phyloP scores from a whole-genome alignment of 2,797 vertebrate genomes.

The Amblyraja radiata region DNA sequence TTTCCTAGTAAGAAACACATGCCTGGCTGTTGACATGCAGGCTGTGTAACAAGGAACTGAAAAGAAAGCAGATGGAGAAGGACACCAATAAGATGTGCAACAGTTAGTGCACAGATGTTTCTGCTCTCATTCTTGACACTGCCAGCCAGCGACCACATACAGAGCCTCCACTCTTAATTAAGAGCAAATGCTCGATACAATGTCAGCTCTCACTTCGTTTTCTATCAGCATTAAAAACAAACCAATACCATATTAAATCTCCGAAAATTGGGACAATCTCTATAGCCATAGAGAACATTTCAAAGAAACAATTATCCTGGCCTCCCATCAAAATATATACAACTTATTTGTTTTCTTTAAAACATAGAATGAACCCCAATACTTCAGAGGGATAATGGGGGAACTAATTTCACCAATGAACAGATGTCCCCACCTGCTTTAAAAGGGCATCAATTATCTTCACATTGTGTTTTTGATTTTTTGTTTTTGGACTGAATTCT shows the following conservation, averaged over 20 bases:
- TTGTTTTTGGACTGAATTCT: too few relatives aligned
- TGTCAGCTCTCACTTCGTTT: background rate
- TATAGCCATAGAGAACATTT: background rate
- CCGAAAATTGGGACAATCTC: background rate
- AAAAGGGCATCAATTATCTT: too few relatives aligned
- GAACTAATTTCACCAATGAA: background rate
- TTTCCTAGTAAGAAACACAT: background rate
- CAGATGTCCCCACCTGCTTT: too few relatives aligned
- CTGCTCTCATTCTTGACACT: background rate
- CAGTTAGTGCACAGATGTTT: background rate
- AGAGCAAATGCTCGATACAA: background rate
- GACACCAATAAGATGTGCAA: background rate
- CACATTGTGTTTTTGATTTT: too few relatives aligned
- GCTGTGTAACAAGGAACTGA: background rate
- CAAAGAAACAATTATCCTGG: background rate
- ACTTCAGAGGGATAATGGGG: background rate
- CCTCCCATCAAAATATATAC: background rate
- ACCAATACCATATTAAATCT: background rate
- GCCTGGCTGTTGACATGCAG: background rate
- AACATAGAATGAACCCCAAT: background rate
- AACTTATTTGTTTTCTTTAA: background rate
- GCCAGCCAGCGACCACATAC: background rate
- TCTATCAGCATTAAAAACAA: background rate
- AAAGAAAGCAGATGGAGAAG: slow-evolving; percentile 14
- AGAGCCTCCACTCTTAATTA: background rate